Base-by-base conservation (phyloP, 1,140 invertebrate genomes). In the Drosophila virilis region DNA sequence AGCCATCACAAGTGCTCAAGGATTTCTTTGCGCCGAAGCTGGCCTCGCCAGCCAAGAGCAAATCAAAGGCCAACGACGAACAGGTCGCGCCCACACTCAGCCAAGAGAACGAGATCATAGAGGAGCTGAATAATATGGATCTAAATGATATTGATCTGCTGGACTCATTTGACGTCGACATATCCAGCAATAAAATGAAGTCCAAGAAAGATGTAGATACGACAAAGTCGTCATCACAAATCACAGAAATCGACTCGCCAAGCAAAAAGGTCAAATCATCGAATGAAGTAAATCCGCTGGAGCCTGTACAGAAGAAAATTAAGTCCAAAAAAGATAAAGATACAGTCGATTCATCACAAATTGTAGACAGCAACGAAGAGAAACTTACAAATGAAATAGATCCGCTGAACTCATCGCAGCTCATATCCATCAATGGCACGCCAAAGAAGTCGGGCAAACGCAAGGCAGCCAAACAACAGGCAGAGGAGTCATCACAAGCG, bases 401-500 rank as follows among this genome's bases (percentile, higher is more conserved):
- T 28, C 5, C 1, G 10, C 2, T 17, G 8, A 35, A 59, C 17
- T 40, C 32, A 13, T 12, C 51, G 8, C 32, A 57, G 32, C 1
- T 6, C 12, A 9, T 28, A 42, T 4, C 15, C 5, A 10, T 13
- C 1, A 69, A 61, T 28, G 66, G 46, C 5, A 51, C 46, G 6
- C 3, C 50, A 17, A 70, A 54, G 32, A 72, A 72, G 13, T 35
- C 43, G 6, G 0, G n/a, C 12, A 71, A 71, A 10, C 68, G 68
- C 37, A 65, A 71, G 51, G 48, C 45, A 1, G 38, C 10, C 0
- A n/a, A 37, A 13, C 35, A 17, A 12, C 32, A 10, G 7, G 12
- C 28, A 9, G 12, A 15, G 28, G 58, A 48, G n/a, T 9, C 38
- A 43, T 65, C 37, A 17, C 48, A 54, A 12, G 54, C 17, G 1